phyloP scores from a whole-genome alignment of 2,113 vertebrate species.

The Pantherophis guttatus region DNA sequence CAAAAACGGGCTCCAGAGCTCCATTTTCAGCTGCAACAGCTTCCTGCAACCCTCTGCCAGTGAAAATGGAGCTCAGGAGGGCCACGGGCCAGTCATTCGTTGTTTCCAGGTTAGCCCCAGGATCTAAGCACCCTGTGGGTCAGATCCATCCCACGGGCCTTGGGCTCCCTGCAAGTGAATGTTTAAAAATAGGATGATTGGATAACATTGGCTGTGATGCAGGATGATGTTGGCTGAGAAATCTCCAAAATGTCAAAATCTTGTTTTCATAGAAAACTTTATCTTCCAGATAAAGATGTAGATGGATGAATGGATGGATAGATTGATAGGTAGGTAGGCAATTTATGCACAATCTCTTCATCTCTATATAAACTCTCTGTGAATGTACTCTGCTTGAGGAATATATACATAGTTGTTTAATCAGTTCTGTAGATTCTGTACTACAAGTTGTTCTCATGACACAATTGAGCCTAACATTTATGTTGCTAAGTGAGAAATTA shows the following conservation, averaged over 20 bases:
- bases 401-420: neutral
- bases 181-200: neutral
- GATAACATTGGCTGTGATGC: neutral
- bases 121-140: no score
- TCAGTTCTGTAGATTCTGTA: neutral
- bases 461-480: neutral
- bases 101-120: no score
- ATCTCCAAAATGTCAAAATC: neutral
- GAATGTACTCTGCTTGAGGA: neutral
- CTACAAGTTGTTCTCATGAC: neutral
- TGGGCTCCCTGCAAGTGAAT: neutral
- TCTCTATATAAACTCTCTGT: neutral
- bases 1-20: no score
- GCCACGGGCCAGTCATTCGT: no score
- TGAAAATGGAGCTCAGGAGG: no score
- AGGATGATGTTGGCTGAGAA: neutral
- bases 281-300: neutral
- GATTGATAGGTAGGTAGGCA: neutral
- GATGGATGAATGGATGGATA: neutral
- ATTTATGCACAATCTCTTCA: neutral
- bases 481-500: neutral
- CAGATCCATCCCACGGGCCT: no score
- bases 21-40: no score
- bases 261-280: neutral
- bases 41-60: no score